Evolutionary conservation across 1,140 invertebrate genomes (phyloP).

Genomic region (Leucophenga varia): DNA sequence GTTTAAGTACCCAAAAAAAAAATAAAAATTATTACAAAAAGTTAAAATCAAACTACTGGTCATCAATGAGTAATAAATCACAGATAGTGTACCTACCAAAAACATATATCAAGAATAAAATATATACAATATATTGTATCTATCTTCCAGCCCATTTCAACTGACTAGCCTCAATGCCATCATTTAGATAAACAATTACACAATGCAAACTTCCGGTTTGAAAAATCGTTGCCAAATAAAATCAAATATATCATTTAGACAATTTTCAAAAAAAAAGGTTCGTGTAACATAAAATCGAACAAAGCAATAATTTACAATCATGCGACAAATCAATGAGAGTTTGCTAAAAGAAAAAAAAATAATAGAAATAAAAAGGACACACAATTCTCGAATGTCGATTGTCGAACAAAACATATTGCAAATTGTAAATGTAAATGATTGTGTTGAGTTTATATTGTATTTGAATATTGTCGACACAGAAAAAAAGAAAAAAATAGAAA

Average conservation of each 20-base stretch:
- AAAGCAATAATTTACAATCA: conserved; percentile 31
- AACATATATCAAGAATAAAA: no score
- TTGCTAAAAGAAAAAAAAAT: not conserved
- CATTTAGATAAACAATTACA: conserved; percentile 31
- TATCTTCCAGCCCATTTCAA: no score
- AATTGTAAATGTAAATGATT: conserved; percentile 23
- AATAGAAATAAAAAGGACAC: not conserved
- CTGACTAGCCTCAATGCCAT: conserved; percentile 4
- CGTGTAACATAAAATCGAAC: conserved; percentile 20
- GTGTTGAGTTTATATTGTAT: conserved; percentile 15
- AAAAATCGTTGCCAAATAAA: conserved; percentile 15
- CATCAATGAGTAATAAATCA: conserved; percentile 6
- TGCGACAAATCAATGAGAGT: conserved; percentile 24
- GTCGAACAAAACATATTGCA: conserved; percentile 19
- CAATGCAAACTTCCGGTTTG: conserved; percentile 26
- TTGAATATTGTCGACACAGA: no score
- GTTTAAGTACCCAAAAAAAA: no score
- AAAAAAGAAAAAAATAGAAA: no score
- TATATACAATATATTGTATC: no score
- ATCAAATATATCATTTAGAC: conserved; percentile 5
- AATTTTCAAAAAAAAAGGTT: conserved; percentile 19
- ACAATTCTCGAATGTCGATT: not conserved
- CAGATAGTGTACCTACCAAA: not conserved
- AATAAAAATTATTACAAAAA: no score
- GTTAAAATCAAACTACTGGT: conserved; percentile 18